These are phyloP conservation scores for Taphrorychus bicolor DNA, from an alignment of 2,888 invertebrate genomes.

Conservation along the genomic window DNA sequence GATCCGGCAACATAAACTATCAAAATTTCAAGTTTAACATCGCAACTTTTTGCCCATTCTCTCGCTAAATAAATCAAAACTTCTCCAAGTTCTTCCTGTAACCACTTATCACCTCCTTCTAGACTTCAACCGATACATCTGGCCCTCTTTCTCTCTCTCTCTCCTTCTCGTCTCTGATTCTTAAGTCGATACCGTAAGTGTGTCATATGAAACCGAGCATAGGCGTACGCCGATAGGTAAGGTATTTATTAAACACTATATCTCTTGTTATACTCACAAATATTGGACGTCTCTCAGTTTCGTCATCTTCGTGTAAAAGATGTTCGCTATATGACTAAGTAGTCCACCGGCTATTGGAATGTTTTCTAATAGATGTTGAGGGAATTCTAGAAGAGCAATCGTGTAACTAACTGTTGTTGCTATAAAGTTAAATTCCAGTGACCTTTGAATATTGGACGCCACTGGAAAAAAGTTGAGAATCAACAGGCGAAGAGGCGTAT, in stretches of 20 bases:
- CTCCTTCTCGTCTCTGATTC: constrained; percentile 5
- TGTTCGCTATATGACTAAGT: too few species aligned
- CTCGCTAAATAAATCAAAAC: constrained; percentile 2
- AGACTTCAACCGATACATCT: neutral
- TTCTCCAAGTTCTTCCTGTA: neutral
- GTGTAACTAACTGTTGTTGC: too few species aligned
- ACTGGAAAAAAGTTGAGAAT: constrained; percentile 6
- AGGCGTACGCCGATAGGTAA: neutral
- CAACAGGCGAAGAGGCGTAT: constrained; percentile 24
- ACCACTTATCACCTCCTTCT: neutral
- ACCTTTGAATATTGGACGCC: neutral
- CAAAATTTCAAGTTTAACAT: too few species aligned
- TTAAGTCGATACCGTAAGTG: constrained; percentile 4
- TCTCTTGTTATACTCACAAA: too few species aligned
- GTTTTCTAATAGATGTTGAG: too few species aligned
- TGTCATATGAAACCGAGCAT: neutral
- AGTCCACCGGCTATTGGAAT: too few species aligned
- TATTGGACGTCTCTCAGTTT: too few species aligned
- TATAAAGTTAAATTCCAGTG: neutral
- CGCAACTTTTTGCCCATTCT: neutral
- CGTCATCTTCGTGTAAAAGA: too few species aligned
- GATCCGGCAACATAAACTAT: too few species aligned
- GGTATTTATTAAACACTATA: too few species aligned
- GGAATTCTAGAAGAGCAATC: too few species aligned
- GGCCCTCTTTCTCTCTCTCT: neutral